Evolutionary conservation across 2,888 invertebrate genomes (phyloP).

Genomic region (Cantharis lateralis): DNA sequence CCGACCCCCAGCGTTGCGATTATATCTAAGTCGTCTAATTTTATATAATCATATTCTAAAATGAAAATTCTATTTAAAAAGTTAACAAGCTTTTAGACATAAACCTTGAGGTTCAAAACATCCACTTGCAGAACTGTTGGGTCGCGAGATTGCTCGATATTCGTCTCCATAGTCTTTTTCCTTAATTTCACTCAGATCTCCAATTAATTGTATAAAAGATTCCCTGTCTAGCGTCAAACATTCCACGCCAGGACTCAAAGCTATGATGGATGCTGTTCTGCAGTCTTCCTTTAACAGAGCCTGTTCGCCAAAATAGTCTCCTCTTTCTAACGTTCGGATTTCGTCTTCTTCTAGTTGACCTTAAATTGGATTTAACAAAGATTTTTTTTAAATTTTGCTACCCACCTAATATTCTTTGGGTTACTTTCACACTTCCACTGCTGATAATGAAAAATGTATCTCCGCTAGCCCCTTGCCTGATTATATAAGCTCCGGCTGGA

Average conservation of each 20-base stretch:
- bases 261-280: constrained; percentile 71
- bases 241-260: constrained; percentile 65
- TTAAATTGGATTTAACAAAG: constrained; percentile 10
- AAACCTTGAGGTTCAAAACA: constrained; percentile 45
- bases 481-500: constrained; percentile 65
- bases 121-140: constrained; percentile 51
- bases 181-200: constrained; percentile 73
- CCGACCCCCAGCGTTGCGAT: constrained; percentile 72
- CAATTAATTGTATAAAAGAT: constrained; percentile 75
- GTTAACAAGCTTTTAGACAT: background rate
- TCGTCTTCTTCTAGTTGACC: constrained; percentile 60
- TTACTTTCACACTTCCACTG: constrained; percentile 63
- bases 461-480: constrained; percentile 67
- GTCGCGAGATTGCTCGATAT: constrained; percentile 55
- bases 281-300: constrained; percentile 69
- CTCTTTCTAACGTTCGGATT: constrained; percentile 61
- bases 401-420: constrained; percentile 55
- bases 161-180: constrained; percentile 77
- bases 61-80: constrained; percentile 12
- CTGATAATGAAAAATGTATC: constrained; percentile 71
- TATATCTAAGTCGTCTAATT: constrained; percentile 64
- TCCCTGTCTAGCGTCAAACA: constrained; percentile 70
- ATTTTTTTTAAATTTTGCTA: background rate
- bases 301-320: constrained; percentile 71
- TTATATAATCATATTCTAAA: constrained; percentile 55